Evolutionary conservation across 2,113 vertebrate species (phyloP).

Genomic region (Oceanites oceanicus): DNA sequence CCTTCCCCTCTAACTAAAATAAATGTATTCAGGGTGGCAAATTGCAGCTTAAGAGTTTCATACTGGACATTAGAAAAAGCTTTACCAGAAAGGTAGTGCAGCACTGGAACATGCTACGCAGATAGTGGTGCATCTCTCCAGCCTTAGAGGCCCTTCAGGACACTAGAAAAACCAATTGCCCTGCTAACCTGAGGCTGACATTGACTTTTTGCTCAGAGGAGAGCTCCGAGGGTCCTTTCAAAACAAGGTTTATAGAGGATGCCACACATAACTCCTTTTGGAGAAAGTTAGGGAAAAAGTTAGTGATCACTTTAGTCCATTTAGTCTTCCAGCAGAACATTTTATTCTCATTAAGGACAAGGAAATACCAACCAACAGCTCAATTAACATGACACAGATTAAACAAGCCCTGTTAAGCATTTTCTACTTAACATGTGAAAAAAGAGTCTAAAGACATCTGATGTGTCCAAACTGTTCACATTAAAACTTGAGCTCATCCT

Average conservation of each 20-base stretch:
- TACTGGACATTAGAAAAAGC: not conserved
- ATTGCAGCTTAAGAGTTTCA: not conserved
- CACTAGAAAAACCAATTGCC: not conserved
- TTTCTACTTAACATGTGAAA: constrained; percentile 56
- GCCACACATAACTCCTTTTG: not conserved
- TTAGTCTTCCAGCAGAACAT: constrained; percentile 68
- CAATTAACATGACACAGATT: constrained; percentile 66
- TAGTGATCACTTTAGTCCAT: not conserved
- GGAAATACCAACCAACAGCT: constrained; percentile 70
- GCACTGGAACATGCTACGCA: not conserved
- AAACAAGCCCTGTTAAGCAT: constrained; percentile 68
- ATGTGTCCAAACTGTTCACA: constrained; percentile 41
- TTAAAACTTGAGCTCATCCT: constrained; percentile 41
- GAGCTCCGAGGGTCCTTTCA: not conserved
- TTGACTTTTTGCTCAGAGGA: not conserved
- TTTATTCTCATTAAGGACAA: constrained; percentile 73
- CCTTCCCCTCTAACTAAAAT: not conserved
- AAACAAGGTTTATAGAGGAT: not conserved
- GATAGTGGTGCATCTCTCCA: rapidly evolving
- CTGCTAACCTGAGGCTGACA: not conserved
- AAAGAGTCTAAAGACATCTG: constrained; percentile 29
- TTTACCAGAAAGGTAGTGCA: not conserved
- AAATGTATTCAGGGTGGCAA: not conserved
- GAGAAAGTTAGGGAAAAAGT: not conserved
- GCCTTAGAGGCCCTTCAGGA: not conserved